A percentile compares a stretch with the other conserved stretches of the same genome.
Evolutionary conservation across 2,888 invertebrate species (phyloP).

Genomic region (Amiota minor): DNA sequence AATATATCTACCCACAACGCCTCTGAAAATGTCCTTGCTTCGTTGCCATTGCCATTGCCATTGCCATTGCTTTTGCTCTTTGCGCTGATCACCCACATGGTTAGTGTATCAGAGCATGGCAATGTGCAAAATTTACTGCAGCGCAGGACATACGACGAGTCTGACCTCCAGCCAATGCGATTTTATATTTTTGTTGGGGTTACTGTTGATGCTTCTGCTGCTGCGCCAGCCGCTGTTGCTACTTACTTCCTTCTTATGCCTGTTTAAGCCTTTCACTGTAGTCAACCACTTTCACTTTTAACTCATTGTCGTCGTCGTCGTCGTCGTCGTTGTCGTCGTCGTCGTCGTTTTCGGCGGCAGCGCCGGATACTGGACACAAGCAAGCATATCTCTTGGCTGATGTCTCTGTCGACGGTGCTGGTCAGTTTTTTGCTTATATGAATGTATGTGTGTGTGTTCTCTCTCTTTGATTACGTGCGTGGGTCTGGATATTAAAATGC

Average conservation of each 20-base stretch:
- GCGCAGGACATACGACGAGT: too few relatives aligned
- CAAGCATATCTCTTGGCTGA: too few relatives aligned
- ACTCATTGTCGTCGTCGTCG: background rate
- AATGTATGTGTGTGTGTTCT: background rate
- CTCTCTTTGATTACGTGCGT: background rate
- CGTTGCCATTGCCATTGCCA: background rate
- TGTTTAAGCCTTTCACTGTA: background rate
- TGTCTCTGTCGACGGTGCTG: background rate
- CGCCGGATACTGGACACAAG: background rate
- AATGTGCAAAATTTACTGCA: too few relatives aligned
- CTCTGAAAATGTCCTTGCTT: background rate
- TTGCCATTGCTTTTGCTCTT: too few relatives aligned
- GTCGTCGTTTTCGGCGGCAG: background rate
- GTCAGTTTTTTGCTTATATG: background rate
- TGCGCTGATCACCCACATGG: too few relatives aligned
- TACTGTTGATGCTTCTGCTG: background rate
- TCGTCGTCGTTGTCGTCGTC: background rate
- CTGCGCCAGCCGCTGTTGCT: background rate
- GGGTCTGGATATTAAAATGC: conserved; percentile 19
- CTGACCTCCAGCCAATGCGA: too few relatives aligned
- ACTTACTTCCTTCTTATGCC: background rate
- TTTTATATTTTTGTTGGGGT: too few relatives aligned
- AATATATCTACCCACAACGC: background rate
- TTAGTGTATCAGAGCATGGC: too few relatives aligned
- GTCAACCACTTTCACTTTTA: background rate